Evolutionary conservation across 2,113 vertebrate genomes (phyloP).

Genomic region (Engystomops pustulosus): DNA sequence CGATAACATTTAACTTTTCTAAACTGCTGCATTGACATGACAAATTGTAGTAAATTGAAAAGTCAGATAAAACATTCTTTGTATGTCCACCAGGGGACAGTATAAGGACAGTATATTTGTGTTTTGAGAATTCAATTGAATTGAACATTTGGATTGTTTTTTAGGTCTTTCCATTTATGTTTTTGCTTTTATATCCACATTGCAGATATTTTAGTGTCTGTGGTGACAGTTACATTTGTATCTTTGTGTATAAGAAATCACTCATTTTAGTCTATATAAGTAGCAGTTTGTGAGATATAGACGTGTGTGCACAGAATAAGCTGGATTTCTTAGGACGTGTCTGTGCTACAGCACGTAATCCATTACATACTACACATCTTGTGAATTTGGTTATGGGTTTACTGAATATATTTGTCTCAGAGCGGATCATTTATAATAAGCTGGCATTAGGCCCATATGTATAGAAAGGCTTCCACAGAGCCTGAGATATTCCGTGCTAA

Average conservation of each 20-base stretch:
- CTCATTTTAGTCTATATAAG: not conserved
- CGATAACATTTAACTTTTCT: too few species aligned
- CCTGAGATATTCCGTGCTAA: not conserved
- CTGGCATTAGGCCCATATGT: not conserved
- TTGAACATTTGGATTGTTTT: not conserved
- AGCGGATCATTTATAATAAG: not conserved
- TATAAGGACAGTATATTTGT: too few species aligned
- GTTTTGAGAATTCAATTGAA: too few species aligned
- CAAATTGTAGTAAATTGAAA: not conserved
- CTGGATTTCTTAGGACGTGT: not conserved
- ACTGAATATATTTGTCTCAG: not conserved
- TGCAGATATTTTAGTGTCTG: not conserved
- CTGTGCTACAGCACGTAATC: not conserved
- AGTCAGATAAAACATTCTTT: not conserved
- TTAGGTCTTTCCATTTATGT: constrained; percentile 8
- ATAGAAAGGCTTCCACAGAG: not conserved
- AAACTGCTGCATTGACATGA: not conserved
- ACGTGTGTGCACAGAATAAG: not conserved
- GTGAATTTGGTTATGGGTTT: not conserved
- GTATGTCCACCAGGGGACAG: constrained; percentile 12
- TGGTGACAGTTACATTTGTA: not conserved
- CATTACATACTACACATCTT: not conserved
- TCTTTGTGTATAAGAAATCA: constrained; percentile 7
- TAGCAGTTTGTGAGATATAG: not conserved
- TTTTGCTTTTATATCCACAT: not conserved